Evolutionary conservation across 2,797 vertebrate genomes (phyloP), one percentile per base, ranked within the genome.

Genomic region (Mormyrops boulengeri): DNA sequence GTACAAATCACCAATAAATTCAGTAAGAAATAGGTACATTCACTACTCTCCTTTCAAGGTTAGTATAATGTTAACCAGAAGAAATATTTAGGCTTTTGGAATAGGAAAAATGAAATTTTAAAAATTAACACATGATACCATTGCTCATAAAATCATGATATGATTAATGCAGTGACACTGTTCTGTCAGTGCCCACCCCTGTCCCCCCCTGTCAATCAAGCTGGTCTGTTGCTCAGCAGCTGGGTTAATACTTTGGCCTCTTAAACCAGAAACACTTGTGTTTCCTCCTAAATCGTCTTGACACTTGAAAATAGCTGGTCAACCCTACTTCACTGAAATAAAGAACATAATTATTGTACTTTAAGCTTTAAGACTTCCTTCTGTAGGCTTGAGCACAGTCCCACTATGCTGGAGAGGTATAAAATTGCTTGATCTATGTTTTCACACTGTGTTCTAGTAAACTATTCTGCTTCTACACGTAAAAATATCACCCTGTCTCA

Each of bases 221-320:
- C 7, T 77, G 69, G 62, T 66, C 47, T 90, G 87, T 82, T 86
- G 80, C 38, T 87, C 73, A 50, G 88, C 84, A 49, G 66, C 8
- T n/a, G 88, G 88, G 89, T 84, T 80, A 89, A 88, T 90, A 82
- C 89, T 88, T 62, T 91, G 66, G 89, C 88, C 88, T 80, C 47
- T 90, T 62, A 87, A 88, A 73, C 49, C 34, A 73, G 26, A 88
- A 73, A 57, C 57, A 89, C 69, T 88, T 88, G 55, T 89, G 85
- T 26, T 87, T 60, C 55, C 44, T 12, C 53, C 88, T 88, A 85
- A 84, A 84, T 50, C 14, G 30, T 38, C 53, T 60, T 8, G 80
- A 50, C 41, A 60, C 55, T 85, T 34, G 41, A 73, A 88, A 84
- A 88, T 88, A 88, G 60, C 87, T 85, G 87, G 86, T 34, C 86